Evolutionary conservation across 1,140 invertebrate species (phyloP).

Genomic region (Spodoptera frugiperda): DNA sequence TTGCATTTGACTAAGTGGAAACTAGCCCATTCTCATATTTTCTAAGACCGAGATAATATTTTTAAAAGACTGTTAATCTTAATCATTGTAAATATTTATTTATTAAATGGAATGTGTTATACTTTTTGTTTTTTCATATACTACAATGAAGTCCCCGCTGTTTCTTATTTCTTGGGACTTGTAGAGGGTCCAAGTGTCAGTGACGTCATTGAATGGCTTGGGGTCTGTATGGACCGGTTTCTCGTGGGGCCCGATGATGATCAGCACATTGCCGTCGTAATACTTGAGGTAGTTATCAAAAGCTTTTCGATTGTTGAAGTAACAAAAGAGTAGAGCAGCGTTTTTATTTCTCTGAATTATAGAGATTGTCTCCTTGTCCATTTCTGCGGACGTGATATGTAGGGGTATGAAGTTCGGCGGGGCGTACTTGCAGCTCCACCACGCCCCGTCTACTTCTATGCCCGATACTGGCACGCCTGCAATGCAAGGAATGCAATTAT

Average conservation of each 20-base stretch:
- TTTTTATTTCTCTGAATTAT: conserved; percentile 64
- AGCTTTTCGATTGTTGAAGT: conserved; percentile 90
- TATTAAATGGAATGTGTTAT: conserved; percentile 45
- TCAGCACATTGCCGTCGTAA: conserved; percentile 87
- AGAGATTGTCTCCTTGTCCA: conserved; percentile 68
- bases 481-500: background rate
- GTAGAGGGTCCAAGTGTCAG: conserved; percentile 72
- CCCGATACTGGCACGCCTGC: conserved; percentile 76
- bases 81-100: conserved; percentile 47
- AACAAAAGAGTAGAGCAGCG: conserved; percentile 91
- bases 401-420: conserved; percentile 82
- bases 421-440: conserved; percentile 84
- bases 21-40: no score
- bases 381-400: conserved; percentile 66
- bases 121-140: conserved; percentile 68
- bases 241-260: conserved; percentile 90
- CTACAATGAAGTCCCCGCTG: conserved; percentile 78
- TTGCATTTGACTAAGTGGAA: no score
- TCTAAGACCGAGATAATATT: background rate
- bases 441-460: conserved; percentile 82
- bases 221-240: conserved; percentile 89
- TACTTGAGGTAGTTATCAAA: conserved; percentile 89
- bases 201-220: conserved; percentile 87
- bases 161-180: conserved; percentile 75
- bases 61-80: conserved; percentile 37